Evolutionary conservation across 2,797 vertebrate species (phyloP), one percentile per base, ranked within the genome.

Genomic region (Darevskia nairensis): DNA sequence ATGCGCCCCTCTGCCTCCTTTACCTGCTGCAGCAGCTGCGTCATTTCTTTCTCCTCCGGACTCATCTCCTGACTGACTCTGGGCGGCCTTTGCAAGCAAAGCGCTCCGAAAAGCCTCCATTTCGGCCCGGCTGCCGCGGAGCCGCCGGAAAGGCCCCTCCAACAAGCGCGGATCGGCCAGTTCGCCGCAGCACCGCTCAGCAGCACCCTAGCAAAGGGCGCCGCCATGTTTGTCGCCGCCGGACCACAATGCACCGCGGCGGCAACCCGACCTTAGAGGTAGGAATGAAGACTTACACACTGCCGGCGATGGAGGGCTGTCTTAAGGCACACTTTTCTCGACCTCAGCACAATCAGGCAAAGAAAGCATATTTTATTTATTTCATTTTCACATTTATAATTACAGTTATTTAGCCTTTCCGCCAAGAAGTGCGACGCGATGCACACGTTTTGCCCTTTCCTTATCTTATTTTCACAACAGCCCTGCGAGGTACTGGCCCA

Each of bases 81-180:
- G 1, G 98, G 97, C 3, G 97, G 95, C 91, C 98, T 96, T 93
- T 98, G 94, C 80, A 99, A 81, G 74, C 97, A 99, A 90, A 99
- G 95, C 0, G 98, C 98, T 0, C 98, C 98, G 32, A 96, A 93
- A 0, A 99, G 85, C 27, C 76, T 96, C 98, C 99, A 99, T 0
- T 95, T 96, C 0, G 97, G 97, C 0, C n/a, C 69, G 0, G 1
- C 87, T 25, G 1, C 64, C 23, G 84, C 72, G 3, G 61, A 71
- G 59, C 59, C 59, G 7, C 3, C 8, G 5, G 27, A 0, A 41
- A 46, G 0, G 74, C 80, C 1, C 0, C 87, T 77, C 1, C 86
- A 59, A 2, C 83, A 35, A 3, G 0, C 0, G 23, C 84, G 13
- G 6, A 10, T 29, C 3, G 8, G 27, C 2, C 85, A 4, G 0